A percentile compares a stretch with the other conserved stretches of the same genome.
These are phyloP conservation scores for Beris chalybata DNA, from an alignment of 2,888 invertebrate species.

Conservation along the genomic window DNA sequence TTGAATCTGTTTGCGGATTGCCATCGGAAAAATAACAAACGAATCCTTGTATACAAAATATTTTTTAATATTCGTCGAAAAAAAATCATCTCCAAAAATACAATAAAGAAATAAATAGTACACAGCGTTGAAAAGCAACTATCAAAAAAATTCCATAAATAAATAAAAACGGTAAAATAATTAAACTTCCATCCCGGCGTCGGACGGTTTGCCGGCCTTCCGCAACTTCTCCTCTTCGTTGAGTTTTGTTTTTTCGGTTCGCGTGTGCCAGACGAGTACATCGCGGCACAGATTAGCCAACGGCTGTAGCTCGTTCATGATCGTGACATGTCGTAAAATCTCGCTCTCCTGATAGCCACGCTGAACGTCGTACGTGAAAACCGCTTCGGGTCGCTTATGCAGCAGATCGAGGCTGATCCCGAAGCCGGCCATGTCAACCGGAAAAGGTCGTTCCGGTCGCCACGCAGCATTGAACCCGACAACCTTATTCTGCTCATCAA, in stretches of 20 bases:
- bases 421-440: slow-evolving; percentile 98
- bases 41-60: too few species aligned
- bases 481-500: slow-evolving; percentile 64
- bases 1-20: too few species aligned
- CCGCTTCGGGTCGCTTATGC: slow-evolving; percentile 69
- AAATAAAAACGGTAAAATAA: too few species aligned
- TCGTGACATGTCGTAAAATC: slow-evolving; percentile 74
- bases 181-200: slow-evolving; percentile 64
- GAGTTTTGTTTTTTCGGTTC: slow-evolving; percentile 86
- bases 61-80: too few species aligned
- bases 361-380: slow-evolving; percentile 81
- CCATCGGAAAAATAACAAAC: too few species aligned
- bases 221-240: slow-evolving; percentile 65
- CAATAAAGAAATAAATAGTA: background rate
- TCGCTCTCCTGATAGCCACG: slow-evolving; percentile 89
- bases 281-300: slow-evolving; percentile 88
- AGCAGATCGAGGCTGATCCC: slow-evolving; percentile 80
- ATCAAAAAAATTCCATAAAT: too few species aligned
- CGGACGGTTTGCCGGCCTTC: slow-evolving; percentile 60
- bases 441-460: slow-evolving; percentile 90
- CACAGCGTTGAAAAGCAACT: too few species aligned
- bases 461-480: slow-evolving; percentile 72
- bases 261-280: slow-evolving; percentile 98
- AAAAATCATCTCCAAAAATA: too few species aligned
- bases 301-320: slow-evolving; percentile 81